Conservation (phyloP, 2,888 invertebrate genomes). For the Drosophila picticornis region DNA sequence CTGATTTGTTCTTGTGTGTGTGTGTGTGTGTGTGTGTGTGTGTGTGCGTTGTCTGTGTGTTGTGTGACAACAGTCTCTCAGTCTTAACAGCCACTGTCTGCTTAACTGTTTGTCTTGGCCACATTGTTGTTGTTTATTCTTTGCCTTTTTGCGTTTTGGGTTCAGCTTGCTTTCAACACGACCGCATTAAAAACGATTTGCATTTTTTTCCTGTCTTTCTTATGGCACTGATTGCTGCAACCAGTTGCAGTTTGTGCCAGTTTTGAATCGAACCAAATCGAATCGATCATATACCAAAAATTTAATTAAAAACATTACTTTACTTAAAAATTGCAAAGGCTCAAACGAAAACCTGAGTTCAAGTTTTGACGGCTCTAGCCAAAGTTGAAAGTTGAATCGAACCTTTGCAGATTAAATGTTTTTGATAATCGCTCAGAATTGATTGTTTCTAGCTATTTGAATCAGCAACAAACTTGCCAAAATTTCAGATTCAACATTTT, state of each 20-base stretch:
- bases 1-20: slow-evolving; percentile 57
- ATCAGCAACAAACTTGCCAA: background rate
- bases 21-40: slow-evolving; percentile 22
- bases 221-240: slow-evolving; percentile 35
- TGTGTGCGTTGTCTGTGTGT: slow-evolving; percentile 5
- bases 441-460: background rate
- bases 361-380: background rate
- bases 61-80: slow-evolving; percentile 57
- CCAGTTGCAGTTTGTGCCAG: slow-evolving; percentile 50
- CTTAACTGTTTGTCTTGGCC: slow-evolving; percentile 64
- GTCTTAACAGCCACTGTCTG: slow-evolving; percentile 48
- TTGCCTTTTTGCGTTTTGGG: slow-evolving; percentile 14
- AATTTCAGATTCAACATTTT: background rate
- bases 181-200: slow-evolving; percentile 47
- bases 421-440: background rate
- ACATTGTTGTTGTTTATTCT: slow-evolving; percentile 23
- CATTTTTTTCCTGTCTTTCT: background rate
- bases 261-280: background rate
- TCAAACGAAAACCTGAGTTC: background rate
- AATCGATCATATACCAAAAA: background rate
- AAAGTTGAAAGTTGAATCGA: background rate
- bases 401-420: background rate
- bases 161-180: slow-evolving; percentile 44
- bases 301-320: background rate
- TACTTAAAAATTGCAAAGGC: background rate